phyloP scores from a whole-genome alignment of 2,888 invertebrate genomes.

The Epirrhoe alternata region DNA sequence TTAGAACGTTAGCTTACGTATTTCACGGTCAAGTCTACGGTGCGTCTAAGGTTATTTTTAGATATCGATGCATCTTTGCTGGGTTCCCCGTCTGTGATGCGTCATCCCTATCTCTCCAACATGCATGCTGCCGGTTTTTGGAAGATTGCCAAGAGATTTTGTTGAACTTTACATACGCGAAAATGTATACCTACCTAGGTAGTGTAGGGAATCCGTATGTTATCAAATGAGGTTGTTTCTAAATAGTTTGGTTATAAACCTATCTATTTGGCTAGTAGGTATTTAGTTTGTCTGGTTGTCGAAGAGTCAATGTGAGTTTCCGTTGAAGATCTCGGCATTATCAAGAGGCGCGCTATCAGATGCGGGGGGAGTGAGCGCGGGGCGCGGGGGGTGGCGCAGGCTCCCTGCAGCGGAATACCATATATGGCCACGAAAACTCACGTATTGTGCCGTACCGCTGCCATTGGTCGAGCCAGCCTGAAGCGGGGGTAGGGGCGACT shows the following conservation, averaged over 20 bases:
- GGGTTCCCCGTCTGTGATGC: slow-evolving; percentile 33
- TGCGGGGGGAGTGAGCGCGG: slow-evolving; percentile 52
- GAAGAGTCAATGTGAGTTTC: slow-evolving; percentile 54
- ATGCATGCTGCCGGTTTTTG: slow-evolving; percentile 40
- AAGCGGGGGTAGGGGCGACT: slow-evolving; percentile 82
- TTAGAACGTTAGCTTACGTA: slow-evolving; percentile 8
- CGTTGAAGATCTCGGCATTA: slow-evolving; percentile 65
- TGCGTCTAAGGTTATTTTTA: slow-evolving; percentile 44
- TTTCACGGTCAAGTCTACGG: slow-evolving; percentile 44
- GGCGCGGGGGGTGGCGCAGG: slow-evolving; percentile 71
- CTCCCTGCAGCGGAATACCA: slow-evolving; percentile 86
- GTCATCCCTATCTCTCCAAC: slow-evolving; percentile 31
- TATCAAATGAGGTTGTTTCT: background rate
- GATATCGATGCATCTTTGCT: slow-evolving; percentile 37
- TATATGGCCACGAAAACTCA: slow-evolving; percentile 79
- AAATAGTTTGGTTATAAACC: background rate
- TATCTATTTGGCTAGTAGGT: slow-evolving; percentile 6
- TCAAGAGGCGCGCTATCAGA: slow-evolving; percentile 70
- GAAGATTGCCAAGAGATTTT: slow-evolving; percentile 51
- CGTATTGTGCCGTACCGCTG: slow-evolving; percentile 83
- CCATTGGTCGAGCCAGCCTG: slow-evolving; percentile 86
- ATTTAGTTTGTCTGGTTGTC: slow-evolving; percentile 27
- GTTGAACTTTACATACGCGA: slow-evolving; percentile 47
- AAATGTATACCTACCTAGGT: background rate
- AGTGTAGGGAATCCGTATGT: slow-evolving; percentile 10